Evolutionary conservation across 2,113 vertebrate genomes (phyloP).

Genomic region (Phaethornis superciliosus): DNA sequence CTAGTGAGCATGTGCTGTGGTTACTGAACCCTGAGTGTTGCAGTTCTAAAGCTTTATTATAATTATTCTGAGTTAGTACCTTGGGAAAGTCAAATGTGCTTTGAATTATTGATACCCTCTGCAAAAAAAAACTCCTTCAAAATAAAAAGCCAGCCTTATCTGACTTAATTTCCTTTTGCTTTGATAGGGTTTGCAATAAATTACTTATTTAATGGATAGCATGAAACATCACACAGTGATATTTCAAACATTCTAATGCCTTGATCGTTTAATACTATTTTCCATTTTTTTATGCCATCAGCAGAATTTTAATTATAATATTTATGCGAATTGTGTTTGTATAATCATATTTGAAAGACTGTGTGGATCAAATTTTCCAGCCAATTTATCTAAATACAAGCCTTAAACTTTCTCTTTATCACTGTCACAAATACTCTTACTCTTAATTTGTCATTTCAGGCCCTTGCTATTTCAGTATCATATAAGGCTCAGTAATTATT

Average conservation of each 20-base stretch:
- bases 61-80: neutral
- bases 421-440: slow-evolving; percentile 50
- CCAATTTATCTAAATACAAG: slow-evolving; percentile 70
- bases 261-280: slow-evolving; percentile 67
- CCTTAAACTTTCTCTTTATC: slow-evolving; percentile 70
- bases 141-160: neutral
- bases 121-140: neutral
- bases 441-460: slow-evolving; percentile 47
- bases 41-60: neutral
- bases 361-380: slow-evolving; percentile 70
- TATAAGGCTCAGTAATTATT: neutral
- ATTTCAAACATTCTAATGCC: slow-evolving; percentile 61
- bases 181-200: slow-evolving; percentile 64
- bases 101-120: neutral
- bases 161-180: slow-evolving; percentile 42
- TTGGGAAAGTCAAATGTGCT: slow-evolving; percentile 1
- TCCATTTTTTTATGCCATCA: slow-evolving; percentile 56
- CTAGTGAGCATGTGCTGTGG: rapidly evolving
- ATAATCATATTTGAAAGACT: slow-evolving; percentile 67
- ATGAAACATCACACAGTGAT: slow-evolving; percentile 41
- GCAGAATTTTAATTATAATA: slow-evolving; percentile 73
- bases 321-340: slow-evolving; percentile 75
- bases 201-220: slow-evolving; percentile 62
- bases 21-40: neutral
- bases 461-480: neutral